These are phyloP conservation scores for Kryptolebias marmoratus DNA, from an alignment of 2,113 vertebrate species.

Conservation along the genomic window DNA sequence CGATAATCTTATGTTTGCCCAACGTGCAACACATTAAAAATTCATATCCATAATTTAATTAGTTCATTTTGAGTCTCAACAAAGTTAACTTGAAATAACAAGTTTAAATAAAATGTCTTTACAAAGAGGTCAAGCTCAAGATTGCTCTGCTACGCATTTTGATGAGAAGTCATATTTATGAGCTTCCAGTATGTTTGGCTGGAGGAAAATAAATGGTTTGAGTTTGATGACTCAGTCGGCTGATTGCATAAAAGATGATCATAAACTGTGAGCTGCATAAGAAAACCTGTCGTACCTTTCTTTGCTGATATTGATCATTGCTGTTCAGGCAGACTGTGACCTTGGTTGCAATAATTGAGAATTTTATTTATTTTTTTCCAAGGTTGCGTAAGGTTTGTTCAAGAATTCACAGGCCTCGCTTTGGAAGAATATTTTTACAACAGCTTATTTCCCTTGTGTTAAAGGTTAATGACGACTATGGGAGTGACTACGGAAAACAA, in stretches of 20 bases:
- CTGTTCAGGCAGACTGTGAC: not conserved
- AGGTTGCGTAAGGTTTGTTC: not conserved
- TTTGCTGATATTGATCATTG: slow-evolving; percentile 28
- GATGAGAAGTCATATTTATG: slow-evolving; percentile 47
- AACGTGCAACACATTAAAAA: slow-evolving; percentile 11
- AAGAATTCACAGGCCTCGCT: not conserved
- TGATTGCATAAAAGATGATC: slow-evolving; percentile 52
- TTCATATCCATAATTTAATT: too few species aligned
- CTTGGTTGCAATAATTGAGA: slow-evolving; percentile 13
- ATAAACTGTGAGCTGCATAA: slow-evolving; percentile 33
- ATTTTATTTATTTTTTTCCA: slow-evolving; percentile 4
- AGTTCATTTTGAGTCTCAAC: too few species aligned
- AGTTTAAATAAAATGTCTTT: too few species aligned
- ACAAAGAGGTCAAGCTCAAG: slow-evolving; percentile 26
- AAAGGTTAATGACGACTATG: not conserved
- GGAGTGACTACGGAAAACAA: too few species aligned
- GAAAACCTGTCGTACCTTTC: slow-evolving; percentile 2
- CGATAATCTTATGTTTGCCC: slow-evolving; percentile 11
- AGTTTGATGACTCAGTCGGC: slow-evolving; percentile 6
- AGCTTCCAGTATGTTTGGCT: slow-evolving; percentile 38
- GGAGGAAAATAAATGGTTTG: slow-evolving; percentile 32
- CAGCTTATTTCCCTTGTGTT: not conserved
- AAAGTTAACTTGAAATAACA: too few species aligned
- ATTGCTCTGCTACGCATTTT: slow-evolving; percentile 26
- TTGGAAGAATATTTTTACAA: not conserved